These are phyloP conservation scores for Pseudanteris insignis DNA, from an alignment of 2,888 invertebrate genomes.

Conservation along the genomic window DNA sequence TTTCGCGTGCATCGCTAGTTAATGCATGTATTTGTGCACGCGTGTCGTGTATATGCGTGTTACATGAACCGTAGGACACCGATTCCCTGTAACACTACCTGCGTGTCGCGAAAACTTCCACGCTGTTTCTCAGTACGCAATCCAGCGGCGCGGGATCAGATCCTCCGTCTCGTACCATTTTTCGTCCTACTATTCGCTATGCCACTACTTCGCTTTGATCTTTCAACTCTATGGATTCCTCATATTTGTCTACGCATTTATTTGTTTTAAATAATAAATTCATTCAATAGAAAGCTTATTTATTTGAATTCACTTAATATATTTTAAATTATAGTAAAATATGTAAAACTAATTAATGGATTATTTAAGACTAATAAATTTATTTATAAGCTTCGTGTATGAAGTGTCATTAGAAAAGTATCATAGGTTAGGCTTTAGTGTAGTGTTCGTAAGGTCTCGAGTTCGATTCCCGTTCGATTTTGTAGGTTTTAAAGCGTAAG, in stretches of 20 bases:
- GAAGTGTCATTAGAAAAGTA: no score
- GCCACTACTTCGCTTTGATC: slow-evolving; percentile 34
- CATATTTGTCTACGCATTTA: slow-evolving; percentile 25
- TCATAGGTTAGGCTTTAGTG: no score
- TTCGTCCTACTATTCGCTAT: slow-evolving; percentile 40
- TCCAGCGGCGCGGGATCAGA: slow-evolving; percentile 31
- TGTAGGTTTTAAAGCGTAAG: no score
- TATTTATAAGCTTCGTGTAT: no score
- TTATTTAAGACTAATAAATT: no score
- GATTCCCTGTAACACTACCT: slow-evolving; percentile 45
- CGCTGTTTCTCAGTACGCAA: slow-evolving; percentile 45
- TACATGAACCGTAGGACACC: slow-evolving; percentile 43
- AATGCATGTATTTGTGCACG: slow-evolving; percentile 44
- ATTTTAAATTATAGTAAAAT: no score
- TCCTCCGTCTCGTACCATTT: slow-evolving; percentile 1
- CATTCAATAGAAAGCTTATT: no score
- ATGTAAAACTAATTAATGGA: no score
- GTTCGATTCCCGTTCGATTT: no score
- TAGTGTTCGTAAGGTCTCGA: no score
- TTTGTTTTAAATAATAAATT: no score
- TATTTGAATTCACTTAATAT: no score
- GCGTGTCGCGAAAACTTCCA: slow-evolving; percentile 63
- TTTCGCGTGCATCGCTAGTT: slow-evolving; percentile 48
- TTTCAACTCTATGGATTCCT: slow-evolving; percentile 35
- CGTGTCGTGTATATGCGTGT: slow-evolving; percentile 44